Evolutionary conservation across 2,113 vertebrate species (phyloP), one percentile per base, ranked within the genome.

Genomic region (Plotosus lineatus): DNA sequence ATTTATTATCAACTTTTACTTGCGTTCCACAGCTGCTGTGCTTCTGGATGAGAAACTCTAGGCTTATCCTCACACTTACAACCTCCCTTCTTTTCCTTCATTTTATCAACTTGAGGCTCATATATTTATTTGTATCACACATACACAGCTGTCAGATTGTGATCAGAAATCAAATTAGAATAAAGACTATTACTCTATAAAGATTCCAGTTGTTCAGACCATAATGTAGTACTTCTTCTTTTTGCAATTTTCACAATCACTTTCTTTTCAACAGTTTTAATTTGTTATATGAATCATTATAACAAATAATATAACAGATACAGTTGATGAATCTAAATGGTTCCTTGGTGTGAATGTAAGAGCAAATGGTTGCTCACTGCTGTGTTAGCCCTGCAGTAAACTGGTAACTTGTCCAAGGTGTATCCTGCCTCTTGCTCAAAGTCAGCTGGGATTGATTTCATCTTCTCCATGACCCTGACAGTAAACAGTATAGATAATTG

Each of bases 1-100:
- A 89, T 85, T 88, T 90, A 90, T 90, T 90, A 89, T 88, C 87
- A 89, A 85, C 84, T 73, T 89, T 75, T 78, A 87, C 89, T 80
- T 88, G 87, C 83, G 88, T 89, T 88, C 88, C 87, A 31, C 87
- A 82, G 84, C 79, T 82, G 85, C 82, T 88, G 88, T 85, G 88
- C 68, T 78, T 44, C 76, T 77, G 83, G 83, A 89, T 86, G 86
- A 86, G 79, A 88, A 89, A 86, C n/a, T 66, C 40, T 48, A 48
- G 63, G 63, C 60, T 77, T 58, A 50, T 77, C 79, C 87, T 77
- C 72, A 36, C 63, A 73, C 76, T 73, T 65, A 46, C 66, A 60
- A 56, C 65, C 21, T 53, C 40, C 8, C 38, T 71, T 74, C 36
- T 74, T 28, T 51, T 23, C 44, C 46, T 51, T 68, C 23, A 31